Evolutionary conservation across 37 sponge, comb jelly and placozoan genomes (phyloP).

Genomic region (Ephydatia muelleri): DNA sequence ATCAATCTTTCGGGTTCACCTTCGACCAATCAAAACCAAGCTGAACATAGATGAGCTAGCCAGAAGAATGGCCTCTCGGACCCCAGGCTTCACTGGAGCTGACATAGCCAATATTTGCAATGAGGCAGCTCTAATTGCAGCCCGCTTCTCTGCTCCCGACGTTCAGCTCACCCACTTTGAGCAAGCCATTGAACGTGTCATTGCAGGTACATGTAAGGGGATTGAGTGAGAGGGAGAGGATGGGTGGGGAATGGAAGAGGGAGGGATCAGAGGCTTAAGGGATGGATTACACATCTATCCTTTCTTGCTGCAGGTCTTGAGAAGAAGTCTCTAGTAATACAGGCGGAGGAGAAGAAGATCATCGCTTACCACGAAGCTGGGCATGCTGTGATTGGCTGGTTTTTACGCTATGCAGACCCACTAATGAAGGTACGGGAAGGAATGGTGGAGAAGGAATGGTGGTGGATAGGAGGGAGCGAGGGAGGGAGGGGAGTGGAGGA

Average conservation of each 20-base stretch:
- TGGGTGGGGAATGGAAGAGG: too few species aligned
- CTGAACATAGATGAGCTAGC: constrained; percentile 72
- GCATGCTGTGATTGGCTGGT: constrained; percentile 96
- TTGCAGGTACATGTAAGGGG: constrained; percentile 53
- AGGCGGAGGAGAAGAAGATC: constrained; percentile 89
- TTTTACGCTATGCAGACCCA: constrained; percentile 85
- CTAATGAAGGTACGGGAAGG: constrained; percentile 81
- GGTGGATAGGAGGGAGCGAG: too few species aligned
- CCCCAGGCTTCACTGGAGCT: constrained; percentile 98
- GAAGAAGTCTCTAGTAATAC: constrained; percentile 85
- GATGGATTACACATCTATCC: not conserved
- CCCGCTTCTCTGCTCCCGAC: constrained; percentile 66
- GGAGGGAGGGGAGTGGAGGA: too few species aligned
- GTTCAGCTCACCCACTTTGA: constrained; percentile 89
- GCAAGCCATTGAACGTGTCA: constrained; percentile 94
- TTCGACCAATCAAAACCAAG: constrained; percentile 85
- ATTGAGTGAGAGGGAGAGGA: not conserved
- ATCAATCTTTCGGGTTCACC: constrained; percentile 94
- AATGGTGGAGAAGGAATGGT: too few species aligned
- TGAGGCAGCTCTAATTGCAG: constrained; percentile 97
- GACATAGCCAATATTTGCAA: constrained; percentile 98
- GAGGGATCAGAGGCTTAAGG: not conserved
- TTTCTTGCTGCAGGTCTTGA: constrained; percentile 64
- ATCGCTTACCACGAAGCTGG: constrained; percentile 99
- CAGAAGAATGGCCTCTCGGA: constrained; percentile 83